Base-by-base conservation (phyloP, 2,113 vertebrate species). In the Galeopterus variegatus region DNA sequence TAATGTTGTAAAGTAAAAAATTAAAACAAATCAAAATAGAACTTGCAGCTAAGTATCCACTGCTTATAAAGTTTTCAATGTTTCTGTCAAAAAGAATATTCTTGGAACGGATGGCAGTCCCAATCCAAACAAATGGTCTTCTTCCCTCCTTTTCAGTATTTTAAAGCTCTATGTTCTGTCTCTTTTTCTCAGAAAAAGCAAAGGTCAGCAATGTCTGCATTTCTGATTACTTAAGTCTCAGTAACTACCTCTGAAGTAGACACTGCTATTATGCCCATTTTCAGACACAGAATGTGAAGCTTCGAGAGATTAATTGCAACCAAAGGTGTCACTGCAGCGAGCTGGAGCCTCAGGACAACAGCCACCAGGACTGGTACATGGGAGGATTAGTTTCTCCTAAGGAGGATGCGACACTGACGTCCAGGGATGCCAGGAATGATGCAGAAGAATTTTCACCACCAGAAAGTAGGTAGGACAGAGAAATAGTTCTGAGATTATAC, bases 291-390 rank as follows among this genome's bases (percentile, higher is more conserved):
- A 88, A 24, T 8, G 21, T 26, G 24, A 48, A 76, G 69, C 41
- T 56, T 60, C 64, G 52, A 19, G 52, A 45, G 36, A 67, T 24
- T 13, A 7, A 28, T 1, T 13, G 54, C 13, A 56, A 45, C 6
- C 5, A 31, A 1, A 28, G 79, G 17, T 6, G 69, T 21, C 54
- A n/a, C 56, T 26, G 21, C 52, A 60, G 60, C 21, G 7, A 81
- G 65, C 19, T 8, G 67, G 33, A 12, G 9, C n/a, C 23, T 18
- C 8, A 52, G 33, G 17, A 36, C 48, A 58, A 50, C 31, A 72
- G 56, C 54, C 21, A 23, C 0, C 2, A 62, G 69, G 5, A 31
- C 2, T 3, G 24, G 36, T 2, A 3, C 33, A 21, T 0, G 0
- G 2, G 33, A 82, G 36, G 19, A 52, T 41, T 41, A 41, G 41